phyloP scores from a whole-genome alignment of 2,797 vertebrate species.

The Delichon dasypus region DNA sequence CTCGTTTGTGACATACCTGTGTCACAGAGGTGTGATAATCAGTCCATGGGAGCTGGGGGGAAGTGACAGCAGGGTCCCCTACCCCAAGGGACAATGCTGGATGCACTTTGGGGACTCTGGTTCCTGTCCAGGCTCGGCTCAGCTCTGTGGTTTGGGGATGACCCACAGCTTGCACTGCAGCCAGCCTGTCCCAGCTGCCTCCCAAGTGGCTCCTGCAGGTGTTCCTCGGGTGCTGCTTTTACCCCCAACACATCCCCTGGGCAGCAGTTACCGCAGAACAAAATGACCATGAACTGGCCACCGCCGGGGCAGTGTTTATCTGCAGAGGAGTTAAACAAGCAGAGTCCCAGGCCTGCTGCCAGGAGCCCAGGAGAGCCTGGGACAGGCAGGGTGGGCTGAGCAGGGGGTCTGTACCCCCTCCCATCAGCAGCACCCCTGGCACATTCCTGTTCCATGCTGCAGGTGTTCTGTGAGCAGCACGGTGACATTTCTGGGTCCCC shows the following conservation, averaged over 20 bases:
- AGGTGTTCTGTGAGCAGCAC: background rate
- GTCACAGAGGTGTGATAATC: background rate
- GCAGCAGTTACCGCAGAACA: background rate
- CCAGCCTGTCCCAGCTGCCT: background rate
- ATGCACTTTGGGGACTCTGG: background rate
- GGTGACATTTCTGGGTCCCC: background rate
- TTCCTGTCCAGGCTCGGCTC: background rate
- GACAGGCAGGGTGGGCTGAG: background rate
- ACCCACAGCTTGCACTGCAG: background rate
- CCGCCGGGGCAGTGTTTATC: background rate
- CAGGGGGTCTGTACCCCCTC: background rate
- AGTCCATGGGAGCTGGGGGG: too few relatives aligned
- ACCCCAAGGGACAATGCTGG: background rate
- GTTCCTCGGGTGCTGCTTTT: background rate
- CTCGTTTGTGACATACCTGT: background rate
- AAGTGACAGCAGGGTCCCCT: background rate
- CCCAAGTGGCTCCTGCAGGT: background rate
- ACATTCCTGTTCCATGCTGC: fast-evolving
- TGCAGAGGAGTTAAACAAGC: background rate
- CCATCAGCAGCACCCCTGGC: background rate
- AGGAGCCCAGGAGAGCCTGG: background rate
- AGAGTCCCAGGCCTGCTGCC: background rate
- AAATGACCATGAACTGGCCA: background rate
- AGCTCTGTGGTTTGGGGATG: background rate
- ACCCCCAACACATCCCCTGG: background rate